Conservation (phyloP, 1,140 invertebrate genomes). For the Heterodera carotae region DNA sequence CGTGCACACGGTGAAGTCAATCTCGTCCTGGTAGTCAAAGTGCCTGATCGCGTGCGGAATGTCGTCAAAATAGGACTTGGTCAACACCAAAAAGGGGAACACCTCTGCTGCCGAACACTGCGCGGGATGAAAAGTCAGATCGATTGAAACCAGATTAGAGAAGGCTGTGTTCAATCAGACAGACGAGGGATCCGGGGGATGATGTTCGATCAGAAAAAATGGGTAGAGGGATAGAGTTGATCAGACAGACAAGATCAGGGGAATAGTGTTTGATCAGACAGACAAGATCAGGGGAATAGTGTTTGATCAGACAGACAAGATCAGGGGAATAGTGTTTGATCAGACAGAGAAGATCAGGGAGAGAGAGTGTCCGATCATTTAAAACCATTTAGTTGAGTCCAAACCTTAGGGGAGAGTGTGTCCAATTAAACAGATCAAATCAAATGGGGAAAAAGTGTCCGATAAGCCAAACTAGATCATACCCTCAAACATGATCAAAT, state of each 20-base stretch:
- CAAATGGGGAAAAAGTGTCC: neutral
- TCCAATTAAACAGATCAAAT: neutral
- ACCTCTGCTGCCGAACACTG: constrained; percentile 53
- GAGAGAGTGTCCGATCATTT: neutral
- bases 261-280: constrained; percentile 4
- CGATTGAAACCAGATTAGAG: neutral
- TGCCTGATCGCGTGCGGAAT: constrained; percentile 53
- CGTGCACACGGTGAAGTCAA: constrained; percentile 63
- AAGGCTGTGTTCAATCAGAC: neutral
- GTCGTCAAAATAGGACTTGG: constrained; percentile 60
- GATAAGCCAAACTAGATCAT: too few relatives aligned
- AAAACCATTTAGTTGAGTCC: too few relatives aligned
- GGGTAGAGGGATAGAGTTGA: neutral
- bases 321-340: too few relatives aligned
- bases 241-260: too few relatives aligned
- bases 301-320: neutral
- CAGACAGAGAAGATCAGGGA: neutral
- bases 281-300: neutral
- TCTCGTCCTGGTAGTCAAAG: constrained; percentile 61
- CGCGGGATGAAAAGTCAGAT: neutral
- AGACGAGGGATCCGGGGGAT: too few relatives aligned
- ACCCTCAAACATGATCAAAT: too few relatives aligned
- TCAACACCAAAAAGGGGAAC: constrained; percentile 59
- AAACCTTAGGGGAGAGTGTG: neutral
- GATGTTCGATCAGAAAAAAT: too few relatives aligned